A percentile compares a stretch with the other conserved stretches of the same genome.
Evolutionary conservation across 2,113 vertebrate species (phyloP).

Genomic region (Channa argus): DNA sequence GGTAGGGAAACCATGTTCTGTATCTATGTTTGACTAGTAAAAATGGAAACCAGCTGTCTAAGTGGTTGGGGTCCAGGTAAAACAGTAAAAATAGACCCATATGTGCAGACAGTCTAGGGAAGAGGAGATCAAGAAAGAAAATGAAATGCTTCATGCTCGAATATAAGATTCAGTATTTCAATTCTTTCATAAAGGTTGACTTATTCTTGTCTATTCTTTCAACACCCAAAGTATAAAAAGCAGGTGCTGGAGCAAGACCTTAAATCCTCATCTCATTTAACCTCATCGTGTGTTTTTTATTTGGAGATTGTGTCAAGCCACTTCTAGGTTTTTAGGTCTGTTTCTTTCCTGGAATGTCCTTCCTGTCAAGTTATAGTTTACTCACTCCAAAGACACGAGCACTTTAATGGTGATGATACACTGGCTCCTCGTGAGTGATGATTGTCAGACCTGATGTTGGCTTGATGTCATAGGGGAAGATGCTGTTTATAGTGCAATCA

Average conservation of each 20-base stretch:
- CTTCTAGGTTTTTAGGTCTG: neutral
- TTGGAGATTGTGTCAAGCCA: conserved; percentile 16
- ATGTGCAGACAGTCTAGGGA: conserved; percentile 35
- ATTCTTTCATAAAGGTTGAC: conserved; percentile 33
- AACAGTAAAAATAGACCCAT: conserved; percentile 58
- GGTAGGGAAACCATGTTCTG: conserved; percentile 16
- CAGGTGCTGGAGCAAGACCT: neutral
- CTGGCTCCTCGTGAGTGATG: neutral
- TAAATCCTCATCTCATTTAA: neutral
- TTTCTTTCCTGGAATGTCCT: neutral
- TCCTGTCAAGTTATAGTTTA: neutral
- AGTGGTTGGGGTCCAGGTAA: conserved; percentile 54
- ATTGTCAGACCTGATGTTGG: neutral
- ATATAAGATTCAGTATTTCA: conserved; percentile 33
- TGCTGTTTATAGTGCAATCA: conserved; percentile 48
- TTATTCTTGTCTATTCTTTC: conserved; percentile 32
- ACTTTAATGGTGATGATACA: neutral
- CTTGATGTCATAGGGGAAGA: conserved; percentile 40
- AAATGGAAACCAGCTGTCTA: conserved; percentile 69
- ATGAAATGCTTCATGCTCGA: conserved; percentile 43
- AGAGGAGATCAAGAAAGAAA: conserved; percentile 41
- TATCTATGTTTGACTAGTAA: conserved; percentile 22
- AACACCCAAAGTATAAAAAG: neutral
- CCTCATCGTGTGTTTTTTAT: conserved; percentile 5
- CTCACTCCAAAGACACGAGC: too few relatives aligned